Base-by-base conservation (phyloP, 2,797 vertebrate genomes). In the Alca torda region DNA sequence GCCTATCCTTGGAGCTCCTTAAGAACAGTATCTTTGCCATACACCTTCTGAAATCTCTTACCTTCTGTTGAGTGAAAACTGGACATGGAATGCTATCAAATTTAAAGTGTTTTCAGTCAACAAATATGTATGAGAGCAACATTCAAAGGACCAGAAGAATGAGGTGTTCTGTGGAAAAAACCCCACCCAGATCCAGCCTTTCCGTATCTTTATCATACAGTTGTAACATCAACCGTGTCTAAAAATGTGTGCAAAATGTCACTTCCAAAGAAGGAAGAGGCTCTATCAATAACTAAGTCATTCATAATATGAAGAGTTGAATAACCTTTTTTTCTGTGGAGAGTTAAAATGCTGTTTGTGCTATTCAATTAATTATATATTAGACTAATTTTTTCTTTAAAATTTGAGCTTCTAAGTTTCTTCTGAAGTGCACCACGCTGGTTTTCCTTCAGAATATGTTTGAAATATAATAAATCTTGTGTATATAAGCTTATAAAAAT, bases 401-500 rank as follows among this genome's bases (percentile, higher is more conserved):
- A 83, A 87, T 48, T 13, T 33, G 35, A 80, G 13, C 45, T 94
- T 91, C 43, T 69, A 51, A 80, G 25, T 76, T 89, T 92, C 45
- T 53, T 59, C 30, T 75, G 50, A 89, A 79, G 33, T 45, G 16
- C 19, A 31, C 11, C 28, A 57, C 4, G 16, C 15, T 19, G 54
- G 14, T 75, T 87, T 76, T 89, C 50, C 46, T 87, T 93, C 70
- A 70, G 73, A 54, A 28, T 69, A 31, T 25, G 17, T 91, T 28
- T 84, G 79, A 94, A 92, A 79, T 74, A 78, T 54, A 70, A 87
- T 83, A 83, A 57, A 80, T 90, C 70, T 96, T 3, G 5, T 73
- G 26, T 79, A 76, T 88, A 61, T 61, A 79, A 54, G 33, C 72
- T 81, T 81, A 87, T 90, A 94, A 94, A 96, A 92, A 76, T 78